phyloP scores from a whole-genome alignment of 1,140 invertebrate genomes.

The Cecropterus lyciades region DNA sequence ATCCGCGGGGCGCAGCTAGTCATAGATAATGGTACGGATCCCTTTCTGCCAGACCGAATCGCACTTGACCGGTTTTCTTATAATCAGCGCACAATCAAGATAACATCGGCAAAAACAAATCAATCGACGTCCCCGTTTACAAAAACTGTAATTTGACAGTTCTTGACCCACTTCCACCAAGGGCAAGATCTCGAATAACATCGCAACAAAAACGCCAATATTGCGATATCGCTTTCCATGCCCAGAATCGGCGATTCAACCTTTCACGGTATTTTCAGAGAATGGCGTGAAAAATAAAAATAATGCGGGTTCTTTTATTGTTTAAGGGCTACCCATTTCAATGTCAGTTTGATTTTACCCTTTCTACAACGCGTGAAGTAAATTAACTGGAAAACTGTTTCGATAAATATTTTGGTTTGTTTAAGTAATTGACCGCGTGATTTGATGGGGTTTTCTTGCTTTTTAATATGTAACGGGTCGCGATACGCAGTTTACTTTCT shows the following conservation, averaged over 20 bases:
- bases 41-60: too few species aligned
- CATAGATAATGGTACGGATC: too few species aligned
- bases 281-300: constrained; percentile 13
- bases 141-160: constrained; percentile 10
- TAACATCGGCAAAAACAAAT: neutral
- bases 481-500: too few species aligned
- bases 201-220: constrained; percentile 24
- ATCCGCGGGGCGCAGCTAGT: too few species aligned
- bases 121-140: neutral
- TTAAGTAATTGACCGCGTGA: constrained; percentile 26
- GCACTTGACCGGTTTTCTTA: too few species aligned
- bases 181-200: constrained; percentile 8
- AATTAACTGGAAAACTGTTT: constrained; percentile 30
- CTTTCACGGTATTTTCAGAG: constrained; percentile 17
- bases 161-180: constrained; percentile 20
- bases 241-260: constrained; percentile 19
- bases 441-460: constrained; percentile 12
- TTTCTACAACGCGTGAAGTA: neutral
- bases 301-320: constrained; percentile 10
- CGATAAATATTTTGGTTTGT: constrained; percentile 26
- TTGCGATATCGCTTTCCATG: constrained; percentile 12
- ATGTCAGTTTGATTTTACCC: constrained; percentile 7
- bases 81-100: too few species aligned
- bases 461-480: too few species aligned
- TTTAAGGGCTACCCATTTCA: constrained; percentile 22